Conservation (phyloP, 2,888 invertebrate species). For the Baronia brevicornis region DNA sequence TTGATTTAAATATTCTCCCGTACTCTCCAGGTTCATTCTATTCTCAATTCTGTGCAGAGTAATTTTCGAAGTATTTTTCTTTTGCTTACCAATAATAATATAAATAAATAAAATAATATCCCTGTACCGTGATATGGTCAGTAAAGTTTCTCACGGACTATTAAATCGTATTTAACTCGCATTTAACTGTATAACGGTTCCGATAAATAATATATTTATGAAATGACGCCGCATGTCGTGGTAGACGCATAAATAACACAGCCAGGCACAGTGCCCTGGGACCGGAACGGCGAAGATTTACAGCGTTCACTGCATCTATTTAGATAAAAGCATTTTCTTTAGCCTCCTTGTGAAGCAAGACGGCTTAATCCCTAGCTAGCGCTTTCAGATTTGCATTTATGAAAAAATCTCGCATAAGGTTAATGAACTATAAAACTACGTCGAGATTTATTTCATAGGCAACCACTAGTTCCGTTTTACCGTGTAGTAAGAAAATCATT, state of each 20-base stretch:
- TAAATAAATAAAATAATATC: too few relatives aligned
- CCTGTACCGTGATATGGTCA: too few relatives aligned
- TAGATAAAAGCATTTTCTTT: slow-evolving; percentile 18
- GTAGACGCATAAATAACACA: slow-evolving; percentile 12
- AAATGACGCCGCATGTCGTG: slow-evolving; percentile 6
- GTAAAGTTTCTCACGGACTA: too few relatives aligned
- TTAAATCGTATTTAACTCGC: slow-evolving; percentile 8
- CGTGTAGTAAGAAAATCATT: too few relatives aligned
- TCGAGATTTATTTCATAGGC: too few relatives aligned
- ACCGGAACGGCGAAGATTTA: slow-evolving; percentile 18
- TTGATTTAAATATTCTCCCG: too few relatives aligned
- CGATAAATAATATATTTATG: slow-evolving; percentile 11
- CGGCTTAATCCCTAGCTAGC: slow-evolving; percentile 5
- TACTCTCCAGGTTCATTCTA: too few relatives aligned
- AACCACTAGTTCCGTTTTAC: too few relatives aligned
- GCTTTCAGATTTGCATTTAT: slow-evolving; percentile 8
- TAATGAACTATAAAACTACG: slow-evolving; percentile 4
- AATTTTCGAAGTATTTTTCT: too few relatives aligned
- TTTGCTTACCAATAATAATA: too few relatives aligned
- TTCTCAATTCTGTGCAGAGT: too few relatives aligned
- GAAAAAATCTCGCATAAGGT: slow-evolving; percentile 5
- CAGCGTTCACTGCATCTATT: slow-evolving; percentile 16
- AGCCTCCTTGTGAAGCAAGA: slow-evolving; percentile 5
- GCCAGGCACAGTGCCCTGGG: slow-evolving; percentile 11
- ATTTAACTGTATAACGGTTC: slow-evolving; percentile 9